These are phyloP conservation scores for Caenorhabditis plicata DNA, from an alignment of 2,888 invertebrate genomes.

Conservation along the genomic window DNA sequence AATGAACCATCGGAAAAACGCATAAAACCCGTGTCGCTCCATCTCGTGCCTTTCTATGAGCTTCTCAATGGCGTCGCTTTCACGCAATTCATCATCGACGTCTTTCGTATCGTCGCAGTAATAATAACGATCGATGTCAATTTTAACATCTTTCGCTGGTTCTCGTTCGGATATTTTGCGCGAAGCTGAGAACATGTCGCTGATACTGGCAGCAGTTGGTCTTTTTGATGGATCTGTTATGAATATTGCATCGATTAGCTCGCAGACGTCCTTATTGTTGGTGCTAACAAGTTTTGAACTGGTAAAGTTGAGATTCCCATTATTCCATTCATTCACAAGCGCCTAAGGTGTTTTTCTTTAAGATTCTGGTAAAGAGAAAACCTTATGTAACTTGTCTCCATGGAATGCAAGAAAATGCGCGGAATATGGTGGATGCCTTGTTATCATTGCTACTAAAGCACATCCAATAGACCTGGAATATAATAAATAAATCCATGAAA, in stretches of 20 bases:
- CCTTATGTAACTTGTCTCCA: constrained; percentile 38
- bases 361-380: constrained; percentile 1
- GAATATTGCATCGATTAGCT: constrained; percentile 34
- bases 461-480: constrained; percentile 30
- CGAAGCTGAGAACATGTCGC: constrained; percentile 11
- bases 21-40: constrained; percentile 15
- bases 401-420: constrained; percentile 38
- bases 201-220: constrained; percentile 26
- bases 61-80: too few species aligned
- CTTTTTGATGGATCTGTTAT: constrained; percentile 15
- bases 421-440: constrained; percentile 39
- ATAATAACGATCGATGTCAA: background rate
- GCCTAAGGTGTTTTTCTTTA: constrained; percentile 1
- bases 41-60: constrained; percentile 13
- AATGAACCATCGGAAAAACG: constrained; percentile 30
- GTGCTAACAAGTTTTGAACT: constrained; percentile 16
- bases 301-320: constrained; percentile 3
- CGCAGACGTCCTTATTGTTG: constrained; percentile 26
- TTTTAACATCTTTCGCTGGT: constrained; percentile 5
- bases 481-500: background rate
- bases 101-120: background rate
- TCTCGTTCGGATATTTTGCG: constrained; percentile 11
- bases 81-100: constrained; percentile 23
- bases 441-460: constrained; percentile 46
- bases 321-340: constrained; percentile 14